A percentile compares a stretch with the other conserved stretches of the same genome.
Evolutionary conservation across 2,797 vertebrate species (phyloP).

Genomic region (Pristis pectinata): DNA sequence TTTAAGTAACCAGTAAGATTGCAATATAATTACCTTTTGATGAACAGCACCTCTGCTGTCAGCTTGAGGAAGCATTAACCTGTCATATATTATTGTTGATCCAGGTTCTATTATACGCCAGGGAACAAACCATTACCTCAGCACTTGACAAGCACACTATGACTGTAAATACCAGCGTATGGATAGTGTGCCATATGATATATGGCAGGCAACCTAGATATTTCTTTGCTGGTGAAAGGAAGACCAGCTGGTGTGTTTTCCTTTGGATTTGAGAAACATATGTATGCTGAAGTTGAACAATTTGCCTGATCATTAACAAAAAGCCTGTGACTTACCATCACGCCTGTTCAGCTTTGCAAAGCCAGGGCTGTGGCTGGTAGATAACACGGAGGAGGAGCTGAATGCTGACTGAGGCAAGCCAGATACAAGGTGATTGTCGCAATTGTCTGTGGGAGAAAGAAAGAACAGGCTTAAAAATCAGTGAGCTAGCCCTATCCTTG

Average conservation of each 20-base stretch:
- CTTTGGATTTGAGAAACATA: neutral
- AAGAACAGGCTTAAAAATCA: neutral
- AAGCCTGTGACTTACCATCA: constrained; percentile 59
- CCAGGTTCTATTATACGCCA: neutral
- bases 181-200: neutral
- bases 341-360: constrained; percentile 69
- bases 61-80: neutral
- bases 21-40: neutral
- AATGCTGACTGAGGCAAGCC: constrained; percentile 64
- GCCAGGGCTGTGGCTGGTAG: constrained; percentile 56
- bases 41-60: constrained; percentile 15
- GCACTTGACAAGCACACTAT: neutral
- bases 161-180: neutral
- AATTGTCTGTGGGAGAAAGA: constrained; percentile 61
- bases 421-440: constrained; percentile 66
- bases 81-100: neutral
- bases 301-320: neutral
- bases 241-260: neutral
- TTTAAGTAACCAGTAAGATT: neutral
- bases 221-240: neutral
- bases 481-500: neutral
- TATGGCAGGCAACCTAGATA: neutral
- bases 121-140: constrained; percentile 14
- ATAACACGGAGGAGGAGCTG: constrained; percentile 66
- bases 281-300: neutral